phyloP scores from a whole-genome alignment of 2,113 vertebrate species.

The Zingel zingel region DNA sequence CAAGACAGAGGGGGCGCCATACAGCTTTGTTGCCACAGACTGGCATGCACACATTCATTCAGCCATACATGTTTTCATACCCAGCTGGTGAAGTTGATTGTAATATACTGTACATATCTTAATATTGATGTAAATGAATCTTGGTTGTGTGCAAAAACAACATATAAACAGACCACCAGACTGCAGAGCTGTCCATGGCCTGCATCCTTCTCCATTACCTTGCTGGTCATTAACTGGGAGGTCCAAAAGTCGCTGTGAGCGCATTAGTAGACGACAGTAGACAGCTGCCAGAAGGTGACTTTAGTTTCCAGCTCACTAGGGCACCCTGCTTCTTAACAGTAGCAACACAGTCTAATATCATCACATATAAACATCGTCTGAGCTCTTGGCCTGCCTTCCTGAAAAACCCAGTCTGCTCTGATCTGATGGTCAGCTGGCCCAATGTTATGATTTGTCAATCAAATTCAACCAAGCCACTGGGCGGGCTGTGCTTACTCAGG shows the following conservation, averaged over 20 bases:
- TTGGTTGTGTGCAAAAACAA: background rate
- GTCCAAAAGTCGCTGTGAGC: constrained; percentile 72
- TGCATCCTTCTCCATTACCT: constrained; percentile 67
- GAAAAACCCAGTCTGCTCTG: too few relatives aligned
- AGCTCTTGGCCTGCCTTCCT: too few relatives aligned
- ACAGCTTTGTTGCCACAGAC: background rate
- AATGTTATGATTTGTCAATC: too few relatives aligned
- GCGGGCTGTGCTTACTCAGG: too few relatives aligned
- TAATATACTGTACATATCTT: background rate
- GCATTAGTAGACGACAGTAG: constrained; percentile 77
- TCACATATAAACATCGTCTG: constrained; percentile 24
- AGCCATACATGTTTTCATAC: background rate
- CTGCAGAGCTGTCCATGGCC: constrained; percentile 43
- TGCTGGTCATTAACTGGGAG: constrained; percentile 67
- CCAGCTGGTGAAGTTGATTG: constrained; percentile 6
- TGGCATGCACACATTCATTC: background rate
- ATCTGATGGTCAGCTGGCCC: too few relatives aligned
- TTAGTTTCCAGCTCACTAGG: constrained; percentile 69
- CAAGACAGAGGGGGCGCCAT: constrained; percentile 18
- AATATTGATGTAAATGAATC: constrained; percentile 23
- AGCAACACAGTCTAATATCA: constrained; percentile 46
- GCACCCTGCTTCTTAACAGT: constrained; percentile 63
- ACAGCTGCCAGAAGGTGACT: constrained; percentile 81
- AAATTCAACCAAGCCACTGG: too few relatives aligned
- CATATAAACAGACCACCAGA: constrained; percentile 27